These are phyloP conservation scores for Pluvialis apricaria DNA, from an alignment of 2,113 vertebrate species.

Conservation along the genomic window DNA sequence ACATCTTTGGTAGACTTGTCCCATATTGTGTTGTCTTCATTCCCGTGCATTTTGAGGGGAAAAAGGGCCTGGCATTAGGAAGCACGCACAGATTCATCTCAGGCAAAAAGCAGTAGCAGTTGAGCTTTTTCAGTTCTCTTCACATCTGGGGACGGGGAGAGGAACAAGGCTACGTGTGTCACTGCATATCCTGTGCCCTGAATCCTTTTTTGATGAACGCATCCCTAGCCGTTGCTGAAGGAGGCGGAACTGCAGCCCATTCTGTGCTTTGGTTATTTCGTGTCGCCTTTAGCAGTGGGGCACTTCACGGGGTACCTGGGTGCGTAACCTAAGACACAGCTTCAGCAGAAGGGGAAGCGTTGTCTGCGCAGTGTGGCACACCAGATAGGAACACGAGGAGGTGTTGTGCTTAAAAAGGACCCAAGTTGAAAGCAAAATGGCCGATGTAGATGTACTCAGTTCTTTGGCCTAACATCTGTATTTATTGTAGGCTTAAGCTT, in stretches of 20 bases:
- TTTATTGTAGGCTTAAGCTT: not conserved
- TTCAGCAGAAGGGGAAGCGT: not conserved
- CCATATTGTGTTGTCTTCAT: not conserved
- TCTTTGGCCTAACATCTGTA: not conserved
- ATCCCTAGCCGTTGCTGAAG: not conserved
- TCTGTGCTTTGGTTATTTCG: not conserved
- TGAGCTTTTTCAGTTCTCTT: not conserved
- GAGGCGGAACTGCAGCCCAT: not conserved
- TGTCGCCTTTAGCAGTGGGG: not conserved
- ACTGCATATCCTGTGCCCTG: not conserved
- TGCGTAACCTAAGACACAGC: not conserved
- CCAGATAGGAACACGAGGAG: not conserved
- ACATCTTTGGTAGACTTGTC: not conserved
- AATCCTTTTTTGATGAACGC: not conserved
- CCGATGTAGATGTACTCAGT: not conserved
- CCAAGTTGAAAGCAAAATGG: not conserved
- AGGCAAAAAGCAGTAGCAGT: not conserved
- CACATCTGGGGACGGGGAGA: not conserved
- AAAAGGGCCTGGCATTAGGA: not conserved
- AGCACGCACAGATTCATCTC: not conserved
- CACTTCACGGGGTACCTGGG: not conserved
- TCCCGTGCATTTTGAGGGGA: not conserved
- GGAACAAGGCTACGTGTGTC: not conserved
- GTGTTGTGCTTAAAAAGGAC: not conserved
- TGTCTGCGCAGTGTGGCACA: not conserved